Evolutionary conservation across 2,113 vertebrate genomes (phyloP).

Genomic region (Percina caprodes): DNA sequence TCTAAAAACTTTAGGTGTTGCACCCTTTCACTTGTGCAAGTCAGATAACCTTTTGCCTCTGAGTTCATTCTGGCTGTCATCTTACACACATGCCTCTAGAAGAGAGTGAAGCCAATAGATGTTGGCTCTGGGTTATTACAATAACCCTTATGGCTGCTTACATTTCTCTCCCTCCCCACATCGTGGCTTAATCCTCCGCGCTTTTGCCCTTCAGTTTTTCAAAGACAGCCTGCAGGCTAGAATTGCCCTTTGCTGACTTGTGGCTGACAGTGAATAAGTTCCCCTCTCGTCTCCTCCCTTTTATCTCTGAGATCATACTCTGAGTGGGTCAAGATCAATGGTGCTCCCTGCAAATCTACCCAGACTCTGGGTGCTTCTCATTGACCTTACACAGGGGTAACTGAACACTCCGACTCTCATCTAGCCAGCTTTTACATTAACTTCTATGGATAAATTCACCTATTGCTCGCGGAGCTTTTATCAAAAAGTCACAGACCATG

Average conservation of each 20-base stretch:
- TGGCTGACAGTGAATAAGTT: slow-evolving; percentile 84
- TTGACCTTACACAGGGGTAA: slow-evolving; percentile 76
- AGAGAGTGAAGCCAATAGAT: slow-evolving; percentile 43
- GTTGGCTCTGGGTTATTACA: slow-evolving; percentile 68
- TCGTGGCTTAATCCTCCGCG: slow-evolving; percentile 78
- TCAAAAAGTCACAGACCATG: slow-evolving; percentile 22
- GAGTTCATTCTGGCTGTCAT: slow-evolving; percentile 66
- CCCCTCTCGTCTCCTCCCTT: slow-evolving; percentile 78
- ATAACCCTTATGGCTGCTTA: slow-evolving; percentile 65
- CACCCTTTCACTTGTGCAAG: slow-evolving; percentile 44
- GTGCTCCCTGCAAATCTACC: slow-evolving; percentile 82
- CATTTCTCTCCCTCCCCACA: slow-evolving; percentile 58
- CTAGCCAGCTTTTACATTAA: slow-evolving; percentile 39
- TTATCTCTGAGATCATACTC: slow-evolving; percentile 84
- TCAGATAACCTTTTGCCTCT: slow-evolving; percentile 63
- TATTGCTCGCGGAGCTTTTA: slow-evolving; percentile 12
- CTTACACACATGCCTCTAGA: slow-evolving; percentile 29
- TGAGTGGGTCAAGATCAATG: slow-evolving; percentile 85
- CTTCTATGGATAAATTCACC: slow-evolving; percentile 49
- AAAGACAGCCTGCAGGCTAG: slow-evolving; percentile 85
- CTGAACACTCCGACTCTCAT: slow-evolving; percentile 47
- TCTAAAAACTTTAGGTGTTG: slow-evolving; percentile 56
- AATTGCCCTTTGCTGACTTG: slow-evolving; percentile 84
- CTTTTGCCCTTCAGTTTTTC: slow-evolving; percentile 84
- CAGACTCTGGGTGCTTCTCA: slow-evolving; percentile 79